Base-by-base conservation (phyloP, 2,113 vertebrate species). In the Gobio gobio region DNA sequence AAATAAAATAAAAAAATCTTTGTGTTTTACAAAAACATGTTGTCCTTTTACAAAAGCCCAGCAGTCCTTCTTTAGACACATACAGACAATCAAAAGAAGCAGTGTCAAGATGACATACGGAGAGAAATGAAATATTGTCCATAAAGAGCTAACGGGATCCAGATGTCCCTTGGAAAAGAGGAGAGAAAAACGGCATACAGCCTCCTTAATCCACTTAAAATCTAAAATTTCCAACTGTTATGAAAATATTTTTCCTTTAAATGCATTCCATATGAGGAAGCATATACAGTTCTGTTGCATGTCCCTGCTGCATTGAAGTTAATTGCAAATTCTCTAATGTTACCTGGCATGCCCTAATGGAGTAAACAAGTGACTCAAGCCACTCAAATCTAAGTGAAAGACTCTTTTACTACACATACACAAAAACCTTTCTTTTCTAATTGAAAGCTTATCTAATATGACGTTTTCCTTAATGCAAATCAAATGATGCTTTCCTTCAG, bases 191-290 rank as follows among this genome's bases (percentile, higher is more conserved):
- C 73, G 87, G 84, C 90, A 75, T 88, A 89, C 85, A 86, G 88
- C 80, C 87, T 87, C 82, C 87, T 88, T 93, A 92, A 95, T 93
- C 91, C 78, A 77, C 87, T 90, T 93, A 91, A 93, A 92, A 93
- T 93, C 89, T 90, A 90, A 90, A 88, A 93, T 93, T 92, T 92
- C 87, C 91, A 93, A 93, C 90, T 90, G 91, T 92, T 92, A 89
- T 92, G 87, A 94, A 93, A 94, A 93, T 93, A 92, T 92, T 92
- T 93, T 91, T 85, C 86, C 86, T 88, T 86, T 61, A 87, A 94
- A 92, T 93, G 86, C 89, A 86, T 88, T 93, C 88, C 90, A 93
- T 91, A 92, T 91, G 90, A 92, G 81, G 33, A 36, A 80, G 61
- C 86, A 87, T 90, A 89, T 92, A 79, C 51, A 66, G 89, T 82